Evolutionary conservation across 2,888 invertebrate species (phyloP), one percentile per base, ranked within the genome.

Genomic region (Scaptomyza cyrtandrae): DNA sequence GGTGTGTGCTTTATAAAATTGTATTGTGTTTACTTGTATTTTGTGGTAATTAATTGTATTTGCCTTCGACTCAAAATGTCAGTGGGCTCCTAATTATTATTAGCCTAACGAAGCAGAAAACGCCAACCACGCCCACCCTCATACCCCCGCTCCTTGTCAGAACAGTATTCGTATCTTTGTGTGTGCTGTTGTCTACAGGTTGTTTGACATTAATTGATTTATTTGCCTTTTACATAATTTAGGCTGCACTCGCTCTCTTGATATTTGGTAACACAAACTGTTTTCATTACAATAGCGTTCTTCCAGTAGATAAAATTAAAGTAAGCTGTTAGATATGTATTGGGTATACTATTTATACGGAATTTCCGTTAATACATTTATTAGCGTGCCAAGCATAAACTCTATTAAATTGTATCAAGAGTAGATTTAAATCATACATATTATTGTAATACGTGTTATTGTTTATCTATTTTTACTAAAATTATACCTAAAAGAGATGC

Each of bases 131-230:
- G 46, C 64, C 56, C 57, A 35, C n/a, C 52, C 10, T 9, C 16
- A 9, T 14, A 31, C 27, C 2, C 10, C 24, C 24, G 7, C 11
- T 48, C 7, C n/a, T 7, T 50, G 49, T 24, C 37, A 11, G 27
- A 35, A 16, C n/a, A 31, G 61, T 48, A 27, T 33, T 49, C 24
- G 67, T 78, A 60, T 71, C 68, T 81, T 65, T 72, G 6, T 33
- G 0, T 33, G 10, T 33, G 67, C 55, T 63, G 41, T 62, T 74
- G 73, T 75, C 80, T 85, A 86, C 86, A 88, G 90, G 81, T 89
- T 89, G 86, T 88, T 89, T 89, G 89, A 89, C 90, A 88, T 88
- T 89, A 89, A 89, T 89, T 89, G 89, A 90, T 89, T 90, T 89
- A 89, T 89, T 87, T 88, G 81, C 77, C 79, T 83, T 85, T 86